These are phyloP conservation scores for Matsumurasca onukii DNA, from an alignment of 1,140 invertebrate genomes.

Conservation along the genomic window DNA sequence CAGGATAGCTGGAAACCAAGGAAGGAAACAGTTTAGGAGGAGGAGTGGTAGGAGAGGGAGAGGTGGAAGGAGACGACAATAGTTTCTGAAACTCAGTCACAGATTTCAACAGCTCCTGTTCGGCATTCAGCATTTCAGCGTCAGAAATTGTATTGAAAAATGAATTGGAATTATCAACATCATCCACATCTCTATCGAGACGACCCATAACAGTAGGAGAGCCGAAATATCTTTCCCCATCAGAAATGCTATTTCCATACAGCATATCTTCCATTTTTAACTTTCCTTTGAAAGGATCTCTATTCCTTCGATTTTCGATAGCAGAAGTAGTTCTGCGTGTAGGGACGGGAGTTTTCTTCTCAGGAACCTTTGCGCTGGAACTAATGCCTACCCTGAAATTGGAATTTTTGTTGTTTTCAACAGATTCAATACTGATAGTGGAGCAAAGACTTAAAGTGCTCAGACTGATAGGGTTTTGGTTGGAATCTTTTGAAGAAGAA, in stretches of 20 bases:
- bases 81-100: slow-evolving; percentile 44
- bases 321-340: slow-evolving; percentile 33
- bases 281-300: slow-evolving; percentile 26
- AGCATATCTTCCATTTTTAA: slow-evolving; percentile 40
- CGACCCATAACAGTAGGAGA: slow-evolving; percentile 3
- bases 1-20: slow-evolving; percentile 14
- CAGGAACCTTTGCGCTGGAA: slow-evolving; percentile 20
- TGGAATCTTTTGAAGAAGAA: slow-evolving; percentile 20
- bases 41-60: slow-evolving; percentile 31
- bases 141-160: slow-evolving; percentile 16
- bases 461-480: slow-evolving; percentile 42
- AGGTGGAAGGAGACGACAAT: slow-evolving; percentile 21
- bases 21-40: slow-evolving; percentile 27
- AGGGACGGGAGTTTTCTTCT: slow-evolving; percentile 29
- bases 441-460: slow-evolving; percentile 53
- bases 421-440: slow-evolving; percentile 45
- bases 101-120: slow-evolving; percentile 41
- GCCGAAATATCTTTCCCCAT: slow-evolving; percentile 24
- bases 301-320: slow-evolving; percentile 26
- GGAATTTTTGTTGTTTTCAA: slow-evolving; percentile 36
- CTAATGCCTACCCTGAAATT: slow-evolving; percentile 19
- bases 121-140: slow-evolving; percentile 40
- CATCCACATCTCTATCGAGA: slow-evolving; percentile 1
- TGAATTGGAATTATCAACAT: background rate
- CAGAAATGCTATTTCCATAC: slow-evolving; percentile 26